Evolutionary conservation across 1,140 invertebrate genomes (phyloP).

Genomic region (Cotesia glomerata): DNA sequence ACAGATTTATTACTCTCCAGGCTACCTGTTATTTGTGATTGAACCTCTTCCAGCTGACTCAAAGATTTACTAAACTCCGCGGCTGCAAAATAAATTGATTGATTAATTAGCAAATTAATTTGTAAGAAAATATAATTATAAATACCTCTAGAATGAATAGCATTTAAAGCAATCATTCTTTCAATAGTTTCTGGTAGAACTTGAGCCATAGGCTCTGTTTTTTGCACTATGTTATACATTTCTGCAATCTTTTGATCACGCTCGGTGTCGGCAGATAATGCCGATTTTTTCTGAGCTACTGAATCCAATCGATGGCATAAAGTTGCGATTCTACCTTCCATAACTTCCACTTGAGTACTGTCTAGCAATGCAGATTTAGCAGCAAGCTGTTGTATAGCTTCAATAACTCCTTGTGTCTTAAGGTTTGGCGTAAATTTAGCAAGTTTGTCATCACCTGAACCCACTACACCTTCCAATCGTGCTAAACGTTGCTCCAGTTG

Average conservation of each 20-base stretch:
- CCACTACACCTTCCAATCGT: conserved; percentile 54
- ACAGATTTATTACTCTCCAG: conserved; percentile 80
- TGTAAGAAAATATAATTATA: not conserved
- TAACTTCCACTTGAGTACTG: conserved; percentile 78
- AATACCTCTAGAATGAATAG: conserved; percentile 87
- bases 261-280: conserved; percentile 72
- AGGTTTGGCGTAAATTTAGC: conserved; percentile 53
- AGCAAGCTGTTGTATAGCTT: conserved; percentile 76
- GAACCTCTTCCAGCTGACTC: conserved; percentile 80
- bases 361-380: conserved; percentile 82
- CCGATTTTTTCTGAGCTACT: conserved; percentile 73
- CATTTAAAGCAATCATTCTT: conserved; percentile 80
- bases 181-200: conserved; percentile 82
- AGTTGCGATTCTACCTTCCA: conserved; percentile 77
- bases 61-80: conserved; percentile 85
- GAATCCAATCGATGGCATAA: conserved; percentile 79
- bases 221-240: conserved; percentile 85
- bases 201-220: conserved; percentile 79
- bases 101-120: conserved; percentile 17
- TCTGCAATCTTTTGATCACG: conserved; percentile 84
- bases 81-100: conserved; percentile 66
- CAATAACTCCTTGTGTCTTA: conserved; percentile 63
- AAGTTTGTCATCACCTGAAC: conserved; percentile 50
- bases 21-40: conserved; percentile 74
- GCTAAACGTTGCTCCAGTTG: conserved; percentile 56